Conservation (phyloP, 1,140 invertebrate species). For the Phenacoccus solenopsis region DNA sequence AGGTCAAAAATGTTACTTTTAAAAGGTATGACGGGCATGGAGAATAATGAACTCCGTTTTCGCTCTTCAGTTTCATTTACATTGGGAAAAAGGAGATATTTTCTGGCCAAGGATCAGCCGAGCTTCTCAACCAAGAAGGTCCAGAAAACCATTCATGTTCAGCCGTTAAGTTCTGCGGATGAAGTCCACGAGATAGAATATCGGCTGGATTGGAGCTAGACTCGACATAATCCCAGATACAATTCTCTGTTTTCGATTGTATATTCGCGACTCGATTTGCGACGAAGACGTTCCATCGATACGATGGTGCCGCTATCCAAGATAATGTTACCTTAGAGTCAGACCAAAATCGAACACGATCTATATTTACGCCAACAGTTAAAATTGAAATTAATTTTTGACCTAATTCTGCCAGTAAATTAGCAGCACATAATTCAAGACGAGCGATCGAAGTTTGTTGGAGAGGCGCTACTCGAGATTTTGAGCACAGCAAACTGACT, state of each 20-base stretch:
- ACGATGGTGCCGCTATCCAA: constrained; percentile 19
- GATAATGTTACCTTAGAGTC: constrained; percentile 20
- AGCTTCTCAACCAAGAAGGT: not conserved
- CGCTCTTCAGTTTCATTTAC: too few relatives aligned
- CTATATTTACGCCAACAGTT: not conserved
- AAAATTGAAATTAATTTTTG: not conserved
- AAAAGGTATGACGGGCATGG: not conserved
- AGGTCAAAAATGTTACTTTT: constrained; percentile 22
- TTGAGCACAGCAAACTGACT: constrained; percentile 18
- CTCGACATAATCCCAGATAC: constrained; percentile 25
- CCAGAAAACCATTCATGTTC: constrained; percentile 20
- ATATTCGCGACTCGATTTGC: constrained; percentile 26
- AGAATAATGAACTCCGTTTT: not conserved
- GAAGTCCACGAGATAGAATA: constrained; percentile 26
- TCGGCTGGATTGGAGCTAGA: constrained; percentile 29
- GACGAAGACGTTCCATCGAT: constrained; percentile 17
- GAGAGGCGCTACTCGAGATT: constrained; percentile 25
- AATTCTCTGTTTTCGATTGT: constrained; percentile 24
- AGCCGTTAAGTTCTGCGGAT: constrained; percentile 18
- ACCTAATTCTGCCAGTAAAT: constrained; percentile 26
- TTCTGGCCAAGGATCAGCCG: too few relatives aligned
- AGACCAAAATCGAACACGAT: constrained; percentile 22
- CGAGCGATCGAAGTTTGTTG: constrained; percentile 29
- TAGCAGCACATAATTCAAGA: constrained; percentile 31
- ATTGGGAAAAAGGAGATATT: not conserved